Evolutionary conservation across 2,113 vertebrate species (phyloP).

Genomic region (Ammodramus savannarum): DNA sequence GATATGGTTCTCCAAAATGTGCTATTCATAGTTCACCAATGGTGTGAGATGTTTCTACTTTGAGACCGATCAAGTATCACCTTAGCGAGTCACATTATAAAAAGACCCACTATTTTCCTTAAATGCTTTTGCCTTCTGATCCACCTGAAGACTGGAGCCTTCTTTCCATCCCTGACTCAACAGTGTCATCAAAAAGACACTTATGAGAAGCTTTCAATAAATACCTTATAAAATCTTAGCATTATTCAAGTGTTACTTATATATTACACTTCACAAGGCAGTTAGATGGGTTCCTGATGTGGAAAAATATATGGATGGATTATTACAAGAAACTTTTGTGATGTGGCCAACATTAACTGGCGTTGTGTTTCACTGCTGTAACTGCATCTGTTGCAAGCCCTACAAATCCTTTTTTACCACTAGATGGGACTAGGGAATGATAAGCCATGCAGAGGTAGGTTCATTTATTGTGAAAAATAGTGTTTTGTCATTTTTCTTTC

Average conservation of each 20-base stretch:
- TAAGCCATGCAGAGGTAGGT: background rate
- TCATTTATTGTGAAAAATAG: background rate
- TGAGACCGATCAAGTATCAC: no score
- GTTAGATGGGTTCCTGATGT: background rate
- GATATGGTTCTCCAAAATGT: no score
- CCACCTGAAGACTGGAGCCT: background rate
- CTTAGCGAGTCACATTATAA: no score
- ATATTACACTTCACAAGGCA: background rate
- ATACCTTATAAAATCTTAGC: background rate
- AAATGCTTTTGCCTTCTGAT: no score
- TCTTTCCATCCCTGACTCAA: background rate
- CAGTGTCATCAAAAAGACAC: background rate
- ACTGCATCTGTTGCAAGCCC: background rate
- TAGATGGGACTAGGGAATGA: slow-evolving; percentile 35
- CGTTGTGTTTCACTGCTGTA: accelerated
- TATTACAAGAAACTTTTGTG: background rate
- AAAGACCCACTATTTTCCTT: no score
- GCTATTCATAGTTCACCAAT: no score
- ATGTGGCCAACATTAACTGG: background rate
- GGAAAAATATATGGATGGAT: background rate
- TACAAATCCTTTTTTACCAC: background rate
- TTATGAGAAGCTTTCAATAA: background rate
- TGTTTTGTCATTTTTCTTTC: background rate
- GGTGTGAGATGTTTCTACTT: no score
- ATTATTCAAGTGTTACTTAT: background rate